Base-by-base conservation (phyloP, 2,888 invertebrate genomes). In the Scaptomyza tumidula region DNA sequence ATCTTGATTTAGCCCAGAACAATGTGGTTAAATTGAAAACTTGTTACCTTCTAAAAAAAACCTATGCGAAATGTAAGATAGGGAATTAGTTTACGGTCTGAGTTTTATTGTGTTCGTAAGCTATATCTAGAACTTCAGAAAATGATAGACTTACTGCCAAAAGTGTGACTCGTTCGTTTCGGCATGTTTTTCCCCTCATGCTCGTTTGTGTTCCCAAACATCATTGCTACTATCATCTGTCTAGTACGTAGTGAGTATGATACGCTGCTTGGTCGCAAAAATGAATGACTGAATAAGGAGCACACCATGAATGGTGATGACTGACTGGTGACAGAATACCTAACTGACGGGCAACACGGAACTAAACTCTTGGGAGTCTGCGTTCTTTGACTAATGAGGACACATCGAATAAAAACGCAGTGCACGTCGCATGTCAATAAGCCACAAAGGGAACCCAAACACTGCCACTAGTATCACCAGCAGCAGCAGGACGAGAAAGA, bases 341-440 rank as follows among this genome's bases (percentile, higher is more conserved):
- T 44, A 70, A 69, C 54, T 71, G 78, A 69, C 63, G 63, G 52
- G 41, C 52, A 70, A 58, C 59, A 55, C 44, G 58, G 53, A 64
- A 44, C 19, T 10, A 29, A 46, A 24, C 41, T 29, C 46, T 50
- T 11, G n/a, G 33, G 16, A 49, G 61, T 46, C 48, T 45, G 50
- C 19, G 24, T 43, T 27, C 52, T 35, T 49, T 71, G 77, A 76
- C 73, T 81, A 83, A 81, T 86, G 83, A 70, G 56, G 44, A 53
- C 57, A 49, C 66, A 58, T 79, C 62, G 53, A 59, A 69, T 46
- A 57, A 57, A 62, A 69, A 65, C 49, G 71, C 59, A 65, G 54
- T 49, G 43, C 55, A 60, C 56, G 64, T 52, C 50, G 67, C 61
- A 60, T 66, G 58, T 45, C 70, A 63, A 69, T 44, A 57, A 60